A percentile compares a stretch with the other conserved stretches of the same genome.
Conservation (phyloP, 2,113 vertebrate genomes). For the Catharus fuscescens region DNA sequence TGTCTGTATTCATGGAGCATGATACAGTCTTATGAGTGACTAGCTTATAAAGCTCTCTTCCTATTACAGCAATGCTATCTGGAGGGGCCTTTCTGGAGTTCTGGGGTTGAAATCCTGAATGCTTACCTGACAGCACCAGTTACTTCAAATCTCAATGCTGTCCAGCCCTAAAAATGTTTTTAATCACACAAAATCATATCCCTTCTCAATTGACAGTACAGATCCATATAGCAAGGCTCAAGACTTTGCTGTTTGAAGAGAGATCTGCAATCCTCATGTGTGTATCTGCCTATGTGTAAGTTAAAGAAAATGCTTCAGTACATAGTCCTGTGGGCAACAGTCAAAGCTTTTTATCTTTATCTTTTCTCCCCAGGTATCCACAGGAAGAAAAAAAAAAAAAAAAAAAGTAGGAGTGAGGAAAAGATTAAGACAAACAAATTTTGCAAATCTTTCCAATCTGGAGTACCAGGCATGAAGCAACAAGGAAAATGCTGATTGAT, state of each 20-base stretch:
- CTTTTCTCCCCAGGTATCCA: slow-evolving; percentile 24
- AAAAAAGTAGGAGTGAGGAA: not conserved
- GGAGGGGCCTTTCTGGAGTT: not conserved
- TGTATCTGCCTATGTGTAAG: slow-evolving; percentile 47
- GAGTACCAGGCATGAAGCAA: slow-evolving; percentile 51
- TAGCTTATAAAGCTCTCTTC: not conserved
- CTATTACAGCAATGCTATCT: not conserved
- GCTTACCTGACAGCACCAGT: slow-evolving; percentile 20
- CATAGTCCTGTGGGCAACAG: slow-evolving; percentile 34
- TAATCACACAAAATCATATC: not conserved
- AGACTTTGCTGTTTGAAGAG: slow-evolving; percentile 22
- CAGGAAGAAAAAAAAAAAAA: slow-evolving; percentile 30
- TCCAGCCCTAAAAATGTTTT: not conserved
- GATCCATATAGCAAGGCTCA: not conserved
- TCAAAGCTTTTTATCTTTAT: slow-evolving; percentile 61
- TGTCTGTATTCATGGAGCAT: not conserved
- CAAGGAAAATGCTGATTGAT: slow-evolving; percentile 61
- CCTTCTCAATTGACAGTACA: not conserved
- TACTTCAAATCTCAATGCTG: not conserved
- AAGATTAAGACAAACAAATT: slow-evolving; percentile 61
- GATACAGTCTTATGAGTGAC: not conserved
- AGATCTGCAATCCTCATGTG: not conserved
- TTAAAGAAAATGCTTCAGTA: slow-evolving; percentile 43
- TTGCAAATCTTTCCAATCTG: slow-evolving; percentile 55
- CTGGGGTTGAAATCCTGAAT: not conserved